Evolutionary conservation across 2,888 invertebrate species (phyloP), one percentile per base, ranked within the genome.

Genomic region (Chrysotoxum bicinctum): DNA sequence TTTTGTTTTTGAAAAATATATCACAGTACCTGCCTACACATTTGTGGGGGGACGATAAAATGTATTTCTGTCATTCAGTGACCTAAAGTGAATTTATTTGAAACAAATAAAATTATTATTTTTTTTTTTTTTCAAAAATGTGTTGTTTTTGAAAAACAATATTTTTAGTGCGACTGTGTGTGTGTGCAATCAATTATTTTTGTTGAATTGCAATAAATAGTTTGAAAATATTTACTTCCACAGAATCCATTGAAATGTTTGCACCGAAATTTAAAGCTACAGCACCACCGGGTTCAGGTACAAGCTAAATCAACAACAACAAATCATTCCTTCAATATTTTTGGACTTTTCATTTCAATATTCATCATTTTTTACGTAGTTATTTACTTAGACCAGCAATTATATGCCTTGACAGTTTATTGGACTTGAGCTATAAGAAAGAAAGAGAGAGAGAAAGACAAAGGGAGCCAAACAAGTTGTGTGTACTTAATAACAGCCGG

Each of bases 221-320:
- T 60, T 21, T 0, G 12, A 21, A 45, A 78, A 52, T 19, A 19
- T 21, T 54, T 43, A 76, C 78, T 88, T 93, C 94, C 94, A 88
- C 95, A 95, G 95, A 95, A 88, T 88, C 88, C 75, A 87, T 88
- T 92, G 93, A 94, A 92, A 95, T 95, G 95, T 94, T 95, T 91
- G 94, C 94, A 88, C 96, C 96, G 88, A 96, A 95, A 91, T 97
- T 96, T 93, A 96, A 96, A 93, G 96, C 96, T 89, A 95, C 95
- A 90, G 95, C 96, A 89, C 93, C 95, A 56, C 80, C 88, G 72
- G 91, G 91, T 88, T 88, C 90, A 91, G 91, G 91, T 91, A 91
- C 90, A 88, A 21, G 35, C 45, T 19, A 70, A n/a, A 21, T 72
- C 19, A 62, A 58, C 48, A 50, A n/a, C 14, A 45, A 56, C 58